Evolutionary conservation across 2,113 vertebrate species (phyloP), one percentile per base, ranked within the genome.

Genomic region (Alethe castanea): DNA sequence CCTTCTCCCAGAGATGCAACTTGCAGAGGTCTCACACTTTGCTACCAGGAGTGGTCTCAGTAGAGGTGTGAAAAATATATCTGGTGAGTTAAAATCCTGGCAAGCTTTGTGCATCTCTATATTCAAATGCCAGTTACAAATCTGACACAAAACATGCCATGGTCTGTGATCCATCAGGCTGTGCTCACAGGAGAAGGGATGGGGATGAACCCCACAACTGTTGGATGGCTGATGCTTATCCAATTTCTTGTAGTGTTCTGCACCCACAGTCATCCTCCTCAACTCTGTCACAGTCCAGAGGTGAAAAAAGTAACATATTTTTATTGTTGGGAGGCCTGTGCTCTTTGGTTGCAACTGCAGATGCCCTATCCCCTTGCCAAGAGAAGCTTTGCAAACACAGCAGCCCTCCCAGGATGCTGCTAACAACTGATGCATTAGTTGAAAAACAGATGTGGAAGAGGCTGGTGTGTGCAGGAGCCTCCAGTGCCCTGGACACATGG

Each of bases 21-120:
- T 73, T 1, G 0, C 0, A 0, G 25, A 40, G 14, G 6, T 8
- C 70, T 60, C 61, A 15, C 3, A 1, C 31, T 44, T 47, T n/a
- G 40, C 79, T 90, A 3, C 28, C 28, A 19, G 9, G 45, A 69
- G 38, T 11, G 1, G 29, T 31, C 77, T 60, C 62, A 53, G 35
- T 3, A 47, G 19, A 4, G 2, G 13, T 59, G 20, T 74, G 1
- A 9, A 38, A 91, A 82, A 40, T 31, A 50, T 3, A 8, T 65
- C 70, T 82, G 78, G 86, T 85, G 70, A 53, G 36, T 80, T 65
- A 71, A 67, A 59, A 44, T 79, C 48, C 65, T 45, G 52, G 31
- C 40, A 76, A 53, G 61, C 48, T 80, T 64, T 48, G n/a, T 71
- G 31, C 45, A 45, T 26, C 28, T 93, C 35, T 40, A 1, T 15